Evolutionary conservation across 92 coral and sea anemone species (phyloP).

Genomic region (Plumapathes pennacea): DNA sequence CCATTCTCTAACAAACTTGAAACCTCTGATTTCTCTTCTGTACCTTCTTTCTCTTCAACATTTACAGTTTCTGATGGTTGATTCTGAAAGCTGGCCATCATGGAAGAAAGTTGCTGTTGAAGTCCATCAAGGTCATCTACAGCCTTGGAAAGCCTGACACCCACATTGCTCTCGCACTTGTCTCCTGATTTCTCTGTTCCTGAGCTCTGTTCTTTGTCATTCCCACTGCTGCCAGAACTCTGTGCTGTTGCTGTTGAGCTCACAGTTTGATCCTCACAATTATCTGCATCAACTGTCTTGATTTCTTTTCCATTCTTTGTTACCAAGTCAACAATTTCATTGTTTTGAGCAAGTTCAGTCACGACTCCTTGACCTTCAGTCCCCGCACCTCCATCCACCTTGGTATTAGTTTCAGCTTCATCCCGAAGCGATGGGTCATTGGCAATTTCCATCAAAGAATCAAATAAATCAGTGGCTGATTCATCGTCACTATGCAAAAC

Average conservation of each 20-base stretch:
- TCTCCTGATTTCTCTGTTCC: neutral
- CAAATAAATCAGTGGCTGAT: slow-evolving; percentile 69
- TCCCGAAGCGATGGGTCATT: slow-evolving; percentile 39
- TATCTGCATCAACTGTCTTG: neutral
- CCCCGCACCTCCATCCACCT: neutral
- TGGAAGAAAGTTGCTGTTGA: slow-evolving; percentile 55
- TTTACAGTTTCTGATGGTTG: neutral
- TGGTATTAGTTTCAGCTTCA: neutral
- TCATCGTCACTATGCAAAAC: slow-evolving; percentile 20
- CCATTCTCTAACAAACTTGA: neutral
- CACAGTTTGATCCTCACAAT: neutral
- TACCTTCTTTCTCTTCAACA: neutral
- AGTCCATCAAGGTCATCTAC: slow-evolving; percentile 62
- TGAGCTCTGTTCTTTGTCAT: neutral
- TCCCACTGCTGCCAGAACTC: too few species aligned
- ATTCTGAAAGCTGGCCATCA: too few species aligned
- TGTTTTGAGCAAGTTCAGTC: too few species aligned
- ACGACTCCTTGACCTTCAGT: neutral
- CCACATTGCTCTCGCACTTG: neutral
- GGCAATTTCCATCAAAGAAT: slow-evolving; percentile 89
- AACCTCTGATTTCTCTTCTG: neutral
- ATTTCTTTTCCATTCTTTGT: neutral
- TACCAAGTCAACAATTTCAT: neutral
- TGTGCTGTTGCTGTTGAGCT: neutral
- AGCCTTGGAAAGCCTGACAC: slow-evolving; percentile 62